Evolutionary conservation across 2,113 vertebrate species (phyloP).

Genomic region (Pandion haliaetus): DNA sequence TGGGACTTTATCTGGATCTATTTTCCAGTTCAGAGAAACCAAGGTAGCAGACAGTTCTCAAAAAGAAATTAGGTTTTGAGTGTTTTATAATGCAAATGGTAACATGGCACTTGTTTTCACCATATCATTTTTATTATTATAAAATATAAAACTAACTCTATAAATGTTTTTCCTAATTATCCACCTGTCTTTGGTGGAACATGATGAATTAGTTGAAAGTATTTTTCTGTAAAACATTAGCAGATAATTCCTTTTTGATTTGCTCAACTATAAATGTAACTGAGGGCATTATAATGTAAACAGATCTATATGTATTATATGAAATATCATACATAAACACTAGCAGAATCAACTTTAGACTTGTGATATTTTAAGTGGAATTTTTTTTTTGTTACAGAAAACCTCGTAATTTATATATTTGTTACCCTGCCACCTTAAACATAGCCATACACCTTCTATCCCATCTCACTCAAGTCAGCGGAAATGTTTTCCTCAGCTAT

Average conservation of each 20-base stretch:
- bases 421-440: background rate
- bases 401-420: background rate
- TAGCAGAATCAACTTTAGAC: background rate
- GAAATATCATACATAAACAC: background rate
- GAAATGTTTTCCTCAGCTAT: background rate
- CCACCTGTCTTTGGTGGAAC: background rate
- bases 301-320: background rate
- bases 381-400: background rate
- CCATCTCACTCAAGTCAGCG: background rate
- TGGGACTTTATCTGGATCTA: background rate
- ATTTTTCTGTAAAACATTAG: background rate
- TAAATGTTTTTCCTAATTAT: background rate
- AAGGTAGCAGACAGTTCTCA: background rate
- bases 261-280: background rate
- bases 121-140: background rate
- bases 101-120: background rate
- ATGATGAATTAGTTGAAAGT: background rate
- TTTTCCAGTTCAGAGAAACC: background rate
- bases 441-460: background rate
- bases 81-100: background rate
- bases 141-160: background rate
- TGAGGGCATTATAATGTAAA: background rate
- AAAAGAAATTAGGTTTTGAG: background rate
- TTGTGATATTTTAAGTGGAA: background rate
- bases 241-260: background rate